A percentile compares a stretch with the other conserved stretches of the same genome.
phyloP scores from a whole-genome alignment of 2,888 invertebrate species.

The Stenodema calcarata region DNA sequence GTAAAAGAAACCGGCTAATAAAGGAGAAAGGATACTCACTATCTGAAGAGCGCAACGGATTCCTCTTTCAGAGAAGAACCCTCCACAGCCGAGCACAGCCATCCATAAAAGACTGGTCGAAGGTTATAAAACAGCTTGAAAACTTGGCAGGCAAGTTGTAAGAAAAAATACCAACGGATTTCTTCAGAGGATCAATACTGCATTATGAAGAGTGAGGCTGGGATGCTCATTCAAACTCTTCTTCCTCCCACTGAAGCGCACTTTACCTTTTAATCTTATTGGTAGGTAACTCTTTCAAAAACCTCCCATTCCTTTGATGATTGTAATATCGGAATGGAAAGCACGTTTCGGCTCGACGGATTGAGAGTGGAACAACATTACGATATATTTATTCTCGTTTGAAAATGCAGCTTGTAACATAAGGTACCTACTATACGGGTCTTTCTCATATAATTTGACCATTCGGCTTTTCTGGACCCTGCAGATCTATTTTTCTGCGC shows the following conservation, averaged over 20 bases:
- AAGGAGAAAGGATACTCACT: neutral
- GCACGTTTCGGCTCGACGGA: neutral
- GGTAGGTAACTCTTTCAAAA: neutral
- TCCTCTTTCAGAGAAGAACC: neutral
- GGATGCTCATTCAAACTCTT: neutral
- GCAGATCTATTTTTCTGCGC: too few relatives aligned
- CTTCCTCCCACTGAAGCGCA: neutral
- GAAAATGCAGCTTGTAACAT: neutral
- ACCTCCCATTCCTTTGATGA: neutral
- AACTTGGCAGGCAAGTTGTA: neutral
- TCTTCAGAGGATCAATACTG: neutral
- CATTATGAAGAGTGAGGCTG: neutral
- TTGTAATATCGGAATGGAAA: neutral
- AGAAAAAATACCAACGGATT: neutral
- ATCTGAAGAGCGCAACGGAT: neutral
- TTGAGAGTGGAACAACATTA: neutral
- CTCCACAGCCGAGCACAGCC: neutral
- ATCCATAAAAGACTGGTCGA: neutral
- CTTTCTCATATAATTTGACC: too few relatives aligned
- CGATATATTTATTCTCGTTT: too few relatives aligned
- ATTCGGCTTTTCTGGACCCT: too few relatives aligned
- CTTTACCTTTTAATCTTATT: neutral
- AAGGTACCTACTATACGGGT: too few relatives aligned
- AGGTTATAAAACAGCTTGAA: neutral
- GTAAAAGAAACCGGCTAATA: neutral